Conservation (phyloP, 2,888 invertebrate genomes). For the Linyphia triangularis region DNA sequence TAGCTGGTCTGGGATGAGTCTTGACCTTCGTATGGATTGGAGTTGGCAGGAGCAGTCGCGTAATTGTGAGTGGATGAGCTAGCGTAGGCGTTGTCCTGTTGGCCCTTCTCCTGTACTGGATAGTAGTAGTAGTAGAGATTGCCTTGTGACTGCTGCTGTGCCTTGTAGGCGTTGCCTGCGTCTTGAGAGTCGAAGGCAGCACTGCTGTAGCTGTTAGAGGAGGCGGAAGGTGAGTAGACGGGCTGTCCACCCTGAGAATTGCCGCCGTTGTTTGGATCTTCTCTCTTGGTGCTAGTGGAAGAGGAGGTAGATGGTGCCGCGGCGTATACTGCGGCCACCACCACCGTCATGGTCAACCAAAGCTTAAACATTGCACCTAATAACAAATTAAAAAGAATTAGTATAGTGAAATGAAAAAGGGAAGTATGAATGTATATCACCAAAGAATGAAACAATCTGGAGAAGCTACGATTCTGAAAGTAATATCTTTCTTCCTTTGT, state of each 20-base stretch:
- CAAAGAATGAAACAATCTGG: no score
- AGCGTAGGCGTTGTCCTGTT: slow-evolving; percentile 73
- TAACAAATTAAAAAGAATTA: no score
- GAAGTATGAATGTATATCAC: no score
- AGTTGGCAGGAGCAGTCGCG: slow-evolving; percentile 64
- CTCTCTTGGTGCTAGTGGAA: slow-evolving; percentile 64
- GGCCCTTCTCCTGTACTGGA: slow-evolving; percentile 75
- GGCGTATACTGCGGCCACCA: slow-evolving; percentile 28
- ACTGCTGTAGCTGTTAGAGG: slow-evolving; percentile 70
- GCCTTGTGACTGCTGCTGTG: slow-evolving; percentile 60
- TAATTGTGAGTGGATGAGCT: slow-evolving; percentile 75
- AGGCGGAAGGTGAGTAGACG: slow-evolving; percentile 73
- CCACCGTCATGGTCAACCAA: slow-evolving; percentile 60
- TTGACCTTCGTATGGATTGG: slow-evolving; percentile 61
- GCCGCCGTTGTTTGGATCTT: slow-evolving; percentile 48
- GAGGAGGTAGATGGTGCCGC: slow-evolving; percentile 25
- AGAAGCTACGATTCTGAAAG: no score
- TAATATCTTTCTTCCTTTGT: no score
- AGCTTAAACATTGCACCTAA: slow-evolving; percentile 66
- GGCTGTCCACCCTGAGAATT: slow-evolving; percentile 65
- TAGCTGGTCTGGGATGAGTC: slow-evolving; percentile 54
- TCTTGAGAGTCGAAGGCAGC: slow-evolving; percentile 52
- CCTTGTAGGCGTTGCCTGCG: slow-evolving; percentile 31
- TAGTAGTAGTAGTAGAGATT: slow-evolving; percentile 77
- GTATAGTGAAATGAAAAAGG: no score